A percentile compares a stretch with the other conserved stretches of the same genome.
These are phyloP conservation scores for Spheniscus mendiculus DNA, from an alignment of 2,113 vertebrate species.

Conservation along the genomic window DNA sequence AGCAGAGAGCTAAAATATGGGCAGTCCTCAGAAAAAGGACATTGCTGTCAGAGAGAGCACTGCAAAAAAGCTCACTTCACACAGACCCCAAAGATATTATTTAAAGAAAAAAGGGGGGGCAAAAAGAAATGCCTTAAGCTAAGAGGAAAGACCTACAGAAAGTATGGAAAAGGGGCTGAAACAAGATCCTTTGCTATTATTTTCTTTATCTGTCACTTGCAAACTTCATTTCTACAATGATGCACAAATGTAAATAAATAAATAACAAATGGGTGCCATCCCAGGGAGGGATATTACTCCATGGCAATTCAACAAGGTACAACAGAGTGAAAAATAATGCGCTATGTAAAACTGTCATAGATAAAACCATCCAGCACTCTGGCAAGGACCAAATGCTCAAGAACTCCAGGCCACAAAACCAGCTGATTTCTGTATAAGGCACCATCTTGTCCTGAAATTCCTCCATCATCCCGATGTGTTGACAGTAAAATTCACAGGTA, in stretches of 20 bases:
- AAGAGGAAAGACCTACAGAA: neutral
- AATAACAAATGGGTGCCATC: neutral
- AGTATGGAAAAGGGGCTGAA: neutral
- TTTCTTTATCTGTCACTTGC: neutral
- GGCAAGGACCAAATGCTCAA: neutral
- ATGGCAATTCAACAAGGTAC: neutral
- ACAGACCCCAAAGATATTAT: neutral
- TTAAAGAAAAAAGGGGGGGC: neutral
- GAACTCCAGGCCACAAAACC: neutral
- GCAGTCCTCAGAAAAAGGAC: neutral
- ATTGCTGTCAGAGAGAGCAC: neutral
- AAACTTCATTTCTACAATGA: neutral
- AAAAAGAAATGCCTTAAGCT: neutral
- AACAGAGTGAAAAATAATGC: neutral
- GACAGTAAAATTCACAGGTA: neutral
- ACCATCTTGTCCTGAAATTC: neutral
- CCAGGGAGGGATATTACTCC: neutral
- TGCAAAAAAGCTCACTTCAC: neutral
- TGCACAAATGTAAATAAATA: neutral
- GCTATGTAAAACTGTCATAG: neutral
- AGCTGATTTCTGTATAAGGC: neutral
- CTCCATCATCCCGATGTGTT: neutral
- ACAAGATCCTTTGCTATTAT: neutral
- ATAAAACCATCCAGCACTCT: neutral
- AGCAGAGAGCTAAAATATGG: neutral